Percentiles rank a stretch among this genome's conserved stretches.
phyloP scores from a whole-genome alignment of 53 echinoderm and acorn worm genomes.

The Holothuria scabra region DNA sequence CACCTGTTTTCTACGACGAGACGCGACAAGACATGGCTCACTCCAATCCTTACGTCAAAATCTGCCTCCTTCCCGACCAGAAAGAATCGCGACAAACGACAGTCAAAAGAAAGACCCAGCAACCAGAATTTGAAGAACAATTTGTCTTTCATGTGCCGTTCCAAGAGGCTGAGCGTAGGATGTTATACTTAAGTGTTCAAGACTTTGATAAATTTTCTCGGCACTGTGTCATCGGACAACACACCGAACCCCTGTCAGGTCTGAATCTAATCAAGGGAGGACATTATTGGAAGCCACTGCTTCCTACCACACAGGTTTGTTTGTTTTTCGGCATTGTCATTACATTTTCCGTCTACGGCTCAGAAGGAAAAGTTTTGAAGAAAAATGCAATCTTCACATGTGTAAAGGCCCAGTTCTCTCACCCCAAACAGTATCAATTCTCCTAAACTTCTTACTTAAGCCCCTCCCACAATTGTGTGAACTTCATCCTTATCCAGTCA shows the following conservation, averaged over 20 bases:
- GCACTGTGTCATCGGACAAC: slow-evolving; percentile 98
- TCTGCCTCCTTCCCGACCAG: slow-evolving; percentile 96
- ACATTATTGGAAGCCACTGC: slow-evolving; percentile 95
- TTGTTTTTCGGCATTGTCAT: not conserved
- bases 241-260: slow-evolving; percentile 77
- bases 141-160: slow-evolving; percentile 88
- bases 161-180: slow-evolving; percentile 87
- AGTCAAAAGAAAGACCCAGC: slow-evolving; percentile 92
- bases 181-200: slow-evolving; percentile 84
- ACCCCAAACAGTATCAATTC: no score
- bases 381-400: no score
- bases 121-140: slow-evolving; percentile 94
- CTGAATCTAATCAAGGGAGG: slow-evolving; percentile 90
- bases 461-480: no score
- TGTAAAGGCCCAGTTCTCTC: no score
- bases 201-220: slow-evolving; percentile 99
- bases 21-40: slow-evolving; percentile 91
- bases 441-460: no score
- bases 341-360: no score
- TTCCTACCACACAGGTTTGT: slow-evolving; percentile 93
- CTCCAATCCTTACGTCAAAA: slow-evolving; percentile 98
- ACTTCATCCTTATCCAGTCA: no score
- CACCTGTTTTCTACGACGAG: slow-evolving; percentile 88
- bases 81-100: slow-evolving; percentile 94
- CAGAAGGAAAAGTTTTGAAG: no score